Base-by-base conservation (phyloP, 2,888 invertebrate genomes). In the Timema cristinae region DNA sequence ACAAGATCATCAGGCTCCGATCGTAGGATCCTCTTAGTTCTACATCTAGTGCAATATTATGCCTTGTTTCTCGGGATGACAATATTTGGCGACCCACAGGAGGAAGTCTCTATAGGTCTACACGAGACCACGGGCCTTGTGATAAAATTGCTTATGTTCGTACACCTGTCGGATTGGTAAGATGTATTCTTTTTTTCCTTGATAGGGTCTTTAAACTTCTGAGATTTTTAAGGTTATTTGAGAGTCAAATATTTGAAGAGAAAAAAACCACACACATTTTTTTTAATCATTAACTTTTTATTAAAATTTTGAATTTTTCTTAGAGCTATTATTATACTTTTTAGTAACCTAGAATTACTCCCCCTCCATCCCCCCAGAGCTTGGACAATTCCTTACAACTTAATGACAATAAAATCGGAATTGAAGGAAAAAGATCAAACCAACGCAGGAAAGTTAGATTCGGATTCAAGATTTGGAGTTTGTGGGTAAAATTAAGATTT, bases 51-150 rank as follows among this genome's bases (percentile, higher is more conserved):
- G 0, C 68, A 89, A 0, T 91, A 93, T 80, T 93, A 90, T 78
- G 75, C 84, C 0, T 82, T 85, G 50, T 92, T 90, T 81, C 83
- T 89, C 80, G 79, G 82, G 56, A 86, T 91, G 76, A 87, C 88
- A 4, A 79, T 89, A n/a, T 87, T 88, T 78, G 87, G 87, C 71
- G 83, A 89, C 77, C 91, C 93, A 0, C 89, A 89, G 79, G 82
- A 85, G 63, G 89, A 91, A 79, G 82, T 89, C 73, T 87, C 91
- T 0, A 84, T 86, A 5, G 93, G 93, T 0, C 82, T 91, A 7
- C 92, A 92, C 79, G 91, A 94, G 81, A 88, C 89, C 0, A 86
- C 32, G 93, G 93, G 6, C 87, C 90, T 0, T 93, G 93, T 81
- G 82, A 89, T 75, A 85, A 88, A 76, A 82, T 83, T 61, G 82